Evolutionary conservation across 2,113 vertebrate genomes (phyloP), one percentile per base, ranked within the genome.

Genomic region (Clupea harengus): DNA sequence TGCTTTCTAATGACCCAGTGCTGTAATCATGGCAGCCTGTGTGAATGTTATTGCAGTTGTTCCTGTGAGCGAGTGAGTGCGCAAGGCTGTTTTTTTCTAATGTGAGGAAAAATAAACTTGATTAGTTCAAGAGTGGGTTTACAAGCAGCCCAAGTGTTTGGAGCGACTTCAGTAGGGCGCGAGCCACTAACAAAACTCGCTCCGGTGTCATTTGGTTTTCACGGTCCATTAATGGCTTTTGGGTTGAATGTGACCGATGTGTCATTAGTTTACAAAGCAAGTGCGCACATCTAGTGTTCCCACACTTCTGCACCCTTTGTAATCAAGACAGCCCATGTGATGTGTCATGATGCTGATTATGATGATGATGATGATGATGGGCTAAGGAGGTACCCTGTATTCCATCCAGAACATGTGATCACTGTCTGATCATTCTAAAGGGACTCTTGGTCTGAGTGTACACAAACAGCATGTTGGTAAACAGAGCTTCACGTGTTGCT

Each of bases 241-340:
- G 67, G 67, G 25, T 28, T 39, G 67, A 3, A 75, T 75, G 67
- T 75, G 67, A 75, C 67, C 28, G 39, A 39, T 4, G 67, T 75
- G 67, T 75, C 67, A 75, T 75, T 75, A 75, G 67, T 75, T 75
- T 75, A 75, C 67, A 75, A 75, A 75, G 32, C 67, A 75, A 75
- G 28, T 28, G 13, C 28, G 15, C 67, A 39, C 67, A 20, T 75
- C 25, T 11, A 39, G 28, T 75, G 67, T 75, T 75, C 67, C 25
- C 67, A 75, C 28, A 32, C 25, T 15, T 15, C 67, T 15, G 25
- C 4, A 75, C 67, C 64, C 67, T 75, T 75, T 75, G 67, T 75
- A 75, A 75, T 75, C 67, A 75, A 39, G 67, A 75, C 67, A 39
- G 2, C 67, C 67, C 18, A 32, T 13, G 9, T 75, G 67, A 32